Evolutionary conservation across 2,797 vertebrate genomes (phyloP).

Genomic region (Carcharodon carcharias): DNA sequence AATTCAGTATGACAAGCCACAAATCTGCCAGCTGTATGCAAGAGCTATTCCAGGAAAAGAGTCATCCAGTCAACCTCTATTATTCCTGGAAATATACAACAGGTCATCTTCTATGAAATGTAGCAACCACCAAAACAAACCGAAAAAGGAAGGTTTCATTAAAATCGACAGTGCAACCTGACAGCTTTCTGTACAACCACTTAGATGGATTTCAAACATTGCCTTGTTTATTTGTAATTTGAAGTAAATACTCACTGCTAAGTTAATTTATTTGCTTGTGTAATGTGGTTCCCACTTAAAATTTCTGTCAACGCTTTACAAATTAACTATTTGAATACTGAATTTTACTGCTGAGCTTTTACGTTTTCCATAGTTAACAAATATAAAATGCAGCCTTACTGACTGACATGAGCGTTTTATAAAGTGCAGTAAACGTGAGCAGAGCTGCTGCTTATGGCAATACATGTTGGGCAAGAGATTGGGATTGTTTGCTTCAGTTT

Average conservation of each 20-base stretch:
- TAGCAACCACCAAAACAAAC: conserved; percentile 6
- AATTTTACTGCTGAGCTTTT: background rate
- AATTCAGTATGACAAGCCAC: conserved; percentile 23
- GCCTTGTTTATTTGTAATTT: background rate
- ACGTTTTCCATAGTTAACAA: background rate
- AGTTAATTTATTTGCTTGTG: background rate
- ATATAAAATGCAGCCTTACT: background rate
- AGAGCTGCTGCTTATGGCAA: background rate
- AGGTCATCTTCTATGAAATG: conserved; percentile 35
- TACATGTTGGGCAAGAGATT: background rate
- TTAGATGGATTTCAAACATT: background rate
- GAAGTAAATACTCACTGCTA: background rate
- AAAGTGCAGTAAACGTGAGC: background rate
- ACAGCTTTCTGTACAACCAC: background rate
- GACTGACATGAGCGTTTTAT: background rate
- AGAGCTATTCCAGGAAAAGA: conserved; percentile 25
- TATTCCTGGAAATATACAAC: conserved; percentile 36
- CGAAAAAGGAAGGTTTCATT: background rate
- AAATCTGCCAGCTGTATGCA: conserved; percentile 13
- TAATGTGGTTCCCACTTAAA: background rate
- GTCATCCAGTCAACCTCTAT: background rate
- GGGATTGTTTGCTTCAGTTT: background rate
- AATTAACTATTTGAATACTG: background rate
- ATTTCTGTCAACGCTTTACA: background rate
- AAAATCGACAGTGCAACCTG: background rate